Evolutionary conservation across 2,113 vertebrate genomes (phyloP), one percentile per base, ranked within the genome.

Genomic region (Cairina moschata): DNA sequence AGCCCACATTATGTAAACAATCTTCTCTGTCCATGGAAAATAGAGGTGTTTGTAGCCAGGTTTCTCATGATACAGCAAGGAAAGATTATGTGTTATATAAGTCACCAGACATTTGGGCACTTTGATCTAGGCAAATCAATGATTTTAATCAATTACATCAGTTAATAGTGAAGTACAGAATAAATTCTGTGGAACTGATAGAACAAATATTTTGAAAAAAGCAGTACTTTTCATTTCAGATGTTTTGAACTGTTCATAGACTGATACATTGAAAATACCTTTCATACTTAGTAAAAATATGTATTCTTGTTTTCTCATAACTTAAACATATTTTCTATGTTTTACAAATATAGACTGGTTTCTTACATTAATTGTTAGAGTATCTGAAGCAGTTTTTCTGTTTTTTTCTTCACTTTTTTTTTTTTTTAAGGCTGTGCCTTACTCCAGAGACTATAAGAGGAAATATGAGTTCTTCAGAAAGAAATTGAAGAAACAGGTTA

Each of bases 391-490:
- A 29, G 6, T 11, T 38, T 28, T 83, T 34, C 6, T 52, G 25
- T 4, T 25, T 13, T 29, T 26, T 17, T 13, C 96, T 74, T 36
- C 5, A 76, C 55, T 74, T 90, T 32, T 87, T 32, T 87, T 81
- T 84, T n/a, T 81, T 85, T 88, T 71, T 60, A 90, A 99, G 99
- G 99, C 99, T 74, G 99, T 99, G 98, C 99, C 99, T 98, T 99
- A 99, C 97, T 99, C 99, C 97, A 98, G 99, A 97, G 99, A 99
- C 97, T 99, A 99, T 94, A 99, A 99, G 95, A 98, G 99, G 94
- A 99, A 99, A 95, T 99, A 99, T 38, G 99, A 99, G 50, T 99
- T 99, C 98, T 99, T 99, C 98, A 98, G 99, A 65, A 99, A 99
- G 97, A 99, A 99, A 94, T 52, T 99, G 93, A 99, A 99, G 98